Base-by-base conservation (phyloP, 2,888 invertebrate species). In the Cephonodes hylas region DNA sequence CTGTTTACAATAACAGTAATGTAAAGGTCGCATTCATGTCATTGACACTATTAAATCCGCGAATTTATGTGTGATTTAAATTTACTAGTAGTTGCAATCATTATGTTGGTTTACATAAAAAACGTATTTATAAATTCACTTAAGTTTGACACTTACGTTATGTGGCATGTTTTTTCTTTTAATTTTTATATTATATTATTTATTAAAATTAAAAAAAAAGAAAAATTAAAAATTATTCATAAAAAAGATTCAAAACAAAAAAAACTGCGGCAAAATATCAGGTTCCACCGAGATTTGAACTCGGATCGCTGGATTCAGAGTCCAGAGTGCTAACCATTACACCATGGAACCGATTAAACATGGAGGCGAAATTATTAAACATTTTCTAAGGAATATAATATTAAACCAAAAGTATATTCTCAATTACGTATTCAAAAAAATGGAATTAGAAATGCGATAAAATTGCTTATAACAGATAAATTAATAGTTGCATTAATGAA, bases 221-320 rank as follows among this genome's bases (percentile, higher is more conserved):
- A 60, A 48, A 60, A 22, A 8, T 53, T 42, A 42, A 34, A 60
- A 58, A 62, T 18, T 38, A 45, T 42, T 3, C 2, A 15, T 27
- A 25, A 18, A 53, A 56, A 59, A 58, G 13, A 23, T 5, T 5
- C 8, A 44, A 23, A 57, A 18, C 3, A 58, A 62, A 48, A 20
- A 38, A 64, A 42, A 48, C 34, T 62, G 63, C 63, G 58, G 59
- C 65, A 74, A 82, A 83, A 84, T 79, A 69, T 61, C 88, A 90
- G 95, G 95, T 95, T 94, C 95, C 95, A 95, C 95, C 95, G 95
- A 95, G 95, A 95, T 95, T 95, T 95, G 95, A 95, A 95, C 95
- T 95, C 95, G 95, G 95, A 95, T 95, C 95, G 95, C 95, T 95
- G 95, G 95, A 95, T 95, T 95, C 95, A 95, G 94, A 95, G 95